Evolutionary conservation across 2,113 vertebrate species (phyloP).

Genomic region (Aldabrachelys gigantea): DNA sequence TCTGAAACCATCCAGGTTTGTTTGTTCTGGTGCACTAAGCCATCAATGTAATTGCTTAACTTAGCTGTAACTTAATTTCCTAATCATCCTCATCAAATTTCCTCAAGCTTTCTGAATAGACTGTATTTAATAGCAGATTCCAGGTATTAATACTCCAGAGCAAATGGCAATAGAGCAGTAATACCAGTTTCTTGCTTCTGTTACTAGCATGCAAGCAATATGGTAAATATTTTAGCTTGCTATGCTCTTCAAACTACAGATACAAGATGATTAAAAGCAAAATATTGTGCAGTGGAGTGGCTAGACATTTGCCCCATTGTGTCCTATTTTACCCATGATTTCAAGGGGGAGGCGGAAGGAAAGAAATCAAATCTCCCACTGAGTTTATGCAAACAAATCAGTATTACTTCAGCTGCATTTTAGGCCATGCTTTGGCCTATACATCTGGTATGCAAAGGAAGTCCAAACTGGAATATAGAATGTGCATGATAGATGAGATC

Average conservation of each 20-base stretch:
- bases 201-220: neutral
- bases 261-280: neutral
- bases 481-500: neutral
- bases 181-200: neutral
- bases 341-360: neutral
- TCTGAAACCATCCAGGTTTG: neutral
- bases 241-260: neutral
- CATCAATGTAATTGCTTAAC: neutral
- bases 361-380: slow-evolving; percentile 3
- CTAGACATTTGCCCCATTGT: neutral
- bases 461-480: neutral
- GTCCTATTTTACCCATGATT: neutral
- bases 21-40: neutral
- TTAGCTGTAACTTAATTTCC: slow-evolving; percentile 38
- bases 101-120: slow-evolving; percentile 3
- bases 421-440: neutral
- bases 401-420: neutral
- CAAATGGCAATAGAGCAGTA: neutral
- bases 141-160: slow-evolving; percentile 17
- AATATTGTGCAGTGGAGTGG: slow-evolving; percentile 8
- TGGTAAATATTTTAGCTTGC: neutral
- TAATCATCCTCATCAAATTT: slow-evolving; percentile 42
- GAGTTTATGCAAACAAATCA: neutral
- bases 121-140: slow-evolving; percentile 19
- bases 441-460: slow-evolving; percentile 22